Evolutionary conservation across 2,888 invertebrate genomes (phyloP), one percentile per base, ranked within the genome.

Genomic region (Lithophane semibrunnea): DNA sequence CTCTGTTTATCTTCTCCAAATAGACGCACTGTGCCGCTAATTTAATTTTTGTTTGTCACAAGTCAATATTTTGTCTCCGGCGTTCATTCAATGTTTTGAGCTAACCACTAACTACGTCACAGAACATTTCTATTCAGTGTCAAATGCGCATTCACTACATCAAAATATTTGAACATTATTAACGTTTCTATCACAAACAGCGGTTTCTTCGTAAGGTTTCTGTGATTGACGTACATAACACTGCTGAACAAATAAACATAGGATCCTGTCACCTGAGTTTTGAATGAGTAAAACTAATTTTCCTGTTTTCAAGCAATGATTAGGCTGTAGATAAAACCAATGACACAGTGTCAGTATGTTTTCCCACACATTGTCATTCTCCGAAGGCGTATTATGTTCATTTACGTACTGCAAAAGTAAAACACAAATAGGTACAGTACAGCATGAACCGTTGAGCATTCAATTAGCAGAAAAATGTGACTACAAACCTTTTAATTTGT

Each of bases 141-240:
- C 73, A 88, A 87, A 78, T 88, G 68, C 88, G 88, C 74, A 86
- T 42, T 77, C 67, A 47, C 52, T 56, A n/a, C 10, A 42, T 18
- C 78, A 83, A 80, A 87, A 83, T 88, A 86, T 86, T 86, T 86
- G 82, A 80, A 79, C 80, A 79, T 47, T 71, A 58, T 60, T 69
- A 64, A 75, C 69, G 63, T 78, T 73, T 79, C 76, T 61, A 70
- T 66, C 24, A 79, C 65, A 74, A 80, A 70, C 52, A 66, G 49
- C 47, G 24, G 73, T 63, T 82, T 84, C 81, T 79, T 60, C 47
- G 70, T 79, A 86, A 79, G 1, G 7, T 73, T 63, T 67, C 65
- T 73, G 58, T 63, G 72, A 82, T 75, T 93, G 93, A 93, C 92
- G 93, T 85, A 92, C 56, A 75, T 92, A 66, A 82, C 89, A 90